Conservation (phyloP, 2,888 invertebrate genomes). For the Agriotes lineatus region DNA sequence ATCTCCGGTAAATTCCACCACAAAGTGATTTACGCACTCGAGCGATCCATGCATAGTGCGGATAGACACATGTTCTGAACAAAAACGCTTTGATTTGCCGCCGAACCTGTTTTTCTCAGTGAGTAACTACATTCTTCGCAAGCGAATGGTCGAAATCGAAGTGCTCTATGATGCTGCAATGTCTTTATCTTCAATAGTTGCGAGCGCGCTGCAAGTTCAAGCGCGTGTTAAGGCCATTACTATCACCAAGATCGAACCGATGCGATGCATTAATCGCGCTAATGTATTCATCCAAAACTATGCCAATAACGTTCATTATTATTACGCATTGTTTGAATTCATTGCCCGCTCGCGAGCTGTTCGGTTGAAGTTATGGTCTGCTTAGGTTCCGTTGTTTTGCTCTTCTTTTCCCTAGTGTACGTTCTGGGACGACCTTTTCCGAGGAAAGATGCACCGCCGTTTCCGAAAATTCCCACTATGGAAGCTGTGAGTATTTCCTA, state of each 20-base stretch:
- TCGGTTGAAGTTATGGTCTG: background rate
- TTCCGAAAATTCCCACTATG: conserved; percentile 17
- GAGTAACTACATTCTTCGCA: conserved; percentile 8
- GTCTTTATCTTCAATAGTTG: background rate
- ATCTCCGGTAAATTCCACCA: too few relatives aligned
- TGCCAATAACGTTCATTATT: conserved; percentile 9
- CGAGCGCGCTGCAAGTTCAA: background rate
- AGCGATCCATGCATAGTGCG: background rate
- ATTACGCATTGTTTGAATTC: background rate
- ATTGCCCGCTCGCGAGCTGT: background rate
- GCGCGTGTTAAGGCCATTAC: background rate
- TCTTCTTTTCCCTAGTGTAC: background rate
- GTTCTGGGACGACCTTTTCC: conserved; percentile 1
- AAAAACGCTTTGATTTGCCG: conserved; percentile 6
- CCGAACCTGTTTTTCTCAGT: conserved; percentile 15
- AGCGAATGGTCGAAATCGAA: background rate
- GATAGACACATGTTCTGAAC: background rate
- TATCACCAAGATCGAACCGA: background rate
- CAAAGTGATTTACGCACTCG: too few relatives aligned
- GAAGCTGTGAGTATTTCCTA: conserved; percentile 21
- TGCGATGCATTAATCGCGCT: conserved; percentile 6
- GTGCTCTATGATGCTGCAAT: background rate
- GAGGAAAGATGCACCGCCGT: background rate
- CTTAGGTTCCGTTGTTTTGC: background rate
- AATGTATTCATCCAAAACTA: conserved; percentile 17